These are phyloP conservation scores for Thumatha senex DNA, from an alignment of 2,888 invertebrate species.

Conservation along the genomic window DNA sequence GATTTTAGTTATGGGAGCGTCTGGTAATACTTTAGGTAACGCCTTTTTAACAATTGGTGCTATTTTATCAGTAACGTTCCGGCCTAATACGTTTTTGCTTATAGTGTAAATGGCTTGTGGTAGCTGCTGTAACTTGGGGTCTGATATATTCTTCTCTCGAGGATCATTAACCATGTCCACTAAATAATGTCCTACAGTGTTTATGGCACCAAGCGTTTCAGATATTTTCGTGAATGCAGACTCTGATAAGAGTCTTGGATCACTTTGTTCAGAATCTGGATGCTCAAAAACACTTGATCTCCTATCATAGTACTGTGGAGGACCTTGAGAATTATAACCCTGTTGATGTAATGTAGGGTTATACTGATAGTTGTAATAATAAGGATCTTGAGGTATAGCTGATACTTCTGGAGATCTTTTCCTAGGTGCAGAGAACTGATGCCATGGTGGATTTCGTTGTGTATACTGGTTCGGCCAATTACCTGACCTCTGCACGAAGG, in stretches of 20 bases:
- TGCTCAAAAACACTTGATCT: constrained; percentile 44
- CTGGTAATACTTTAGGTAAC: constrained; percentile 67
- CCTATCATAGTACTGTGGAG: constrained; percentile 51
- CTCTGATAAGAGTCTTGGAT: constrained; percentile 83
- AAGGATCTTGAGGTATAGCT: constrained; percentile 8
- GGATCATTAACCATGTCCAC: constrained; percentile 88
- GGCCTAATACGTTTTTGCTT: constrained; percentile 89
- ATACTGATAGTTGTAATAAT: constrained; percentile 25
- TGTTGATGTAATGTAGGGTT: constrained; percentile 13
- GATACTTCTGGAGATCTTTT: constrained; percentile 66
- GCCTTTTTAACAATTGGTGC: constrained; percentile 86
- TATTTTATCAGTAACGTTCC: constrained; percentile 91
- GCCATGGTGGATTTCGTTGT: constrained; percentile 67
- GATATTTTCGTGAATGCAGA: constrained; percentile 85
- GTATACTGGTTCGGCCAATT: constrained; percentile 54
- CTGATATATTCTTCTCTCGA: constrained; percentile 68
- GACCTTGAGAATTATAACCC: constrained; percentile 7
- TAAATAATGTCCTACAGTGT: constrained; percentile 92
- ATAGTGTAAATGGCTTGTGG: constrained; percentile 91
- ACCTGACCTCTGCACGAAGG: constrained; percentile 56
- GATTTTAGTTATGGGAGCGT: constrained; percentile 72
- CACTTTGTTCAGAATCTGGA: constrained; percentile 58
- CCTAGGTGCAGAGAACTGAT: constrained; percentile 67
- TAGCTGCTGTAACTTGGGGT: constrained; percentile 73
- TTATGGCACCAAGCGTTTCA: constrained; percentile 89